These are phyloP conservation scores for Panulirus ornatus DNA, from an alignment of 1,140 invertebrate species.

Conservation along the genomic window DNA sequence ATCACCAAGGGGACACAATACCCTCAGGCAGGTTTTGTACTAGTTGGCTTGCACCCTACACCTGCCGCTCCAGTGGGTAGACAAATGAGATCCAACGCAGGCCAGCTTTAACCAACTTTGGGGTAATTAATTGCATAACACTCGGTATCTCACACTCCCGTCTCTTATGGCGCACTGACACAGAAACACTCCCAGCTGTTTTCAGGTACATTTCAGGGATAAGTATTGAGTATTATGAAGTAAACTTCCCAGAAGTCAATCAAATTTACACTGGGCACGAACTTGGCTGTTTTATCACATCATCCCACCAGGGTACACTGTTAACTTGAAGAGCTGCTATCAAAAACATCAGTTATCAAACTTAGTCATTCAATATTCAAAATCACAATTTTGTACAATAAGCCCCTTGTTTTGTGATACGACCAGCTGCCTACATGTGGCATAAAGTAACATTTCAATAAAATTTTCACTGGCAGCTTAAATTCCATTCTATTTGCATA, in stretches of 20 bases:
- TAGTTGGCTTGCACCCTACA: conserved; percentile 55
- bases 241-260: conserved; percentile 29
- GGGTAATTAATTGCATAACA: conserved; percentile 3
- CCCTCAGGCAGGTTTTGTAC: conserved; percentile 64
- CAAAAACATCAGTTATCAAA: conserved; percentile 17
- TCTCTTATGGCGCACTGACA: conserved; percentile 19
- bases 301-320: conserved; percentile 65
- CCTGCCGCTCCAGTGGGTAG: conserved; percentile 31
- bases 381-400: conserved; percentile 66
- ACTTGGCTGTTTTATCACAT: conserved; percentile 5
- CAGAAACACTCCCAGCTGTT: conserved; percentile 38
- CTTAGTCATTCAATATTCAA: conserved; percentile 19
- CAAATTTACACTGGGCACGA: conserved; percentile 2
- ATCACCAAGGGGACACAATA: conserved; percentile 22
- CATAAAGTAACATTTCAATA: conserved; percentile 41
- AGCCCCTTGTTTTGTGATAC: conserved; percentile 60
- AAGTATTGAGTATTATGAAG: conserved; percentile 54
- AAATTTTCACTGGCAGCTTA: conserved; percentile 33
- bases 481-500: conserved; percentile 51
- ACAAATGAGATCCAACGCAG: conserved; percentile 49
- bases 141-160: conserved; percentile 4
- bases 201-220: conserved; percentile 57
- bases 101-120: conserved; percentile 15
- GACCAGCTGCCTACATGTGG: conserved; percentile 57
- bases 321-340: conserved; percentile 52